phyloP scores from a whole-genome alignment of 2,797 vertebrate species.

The Cottoperca gobio region DNA sequence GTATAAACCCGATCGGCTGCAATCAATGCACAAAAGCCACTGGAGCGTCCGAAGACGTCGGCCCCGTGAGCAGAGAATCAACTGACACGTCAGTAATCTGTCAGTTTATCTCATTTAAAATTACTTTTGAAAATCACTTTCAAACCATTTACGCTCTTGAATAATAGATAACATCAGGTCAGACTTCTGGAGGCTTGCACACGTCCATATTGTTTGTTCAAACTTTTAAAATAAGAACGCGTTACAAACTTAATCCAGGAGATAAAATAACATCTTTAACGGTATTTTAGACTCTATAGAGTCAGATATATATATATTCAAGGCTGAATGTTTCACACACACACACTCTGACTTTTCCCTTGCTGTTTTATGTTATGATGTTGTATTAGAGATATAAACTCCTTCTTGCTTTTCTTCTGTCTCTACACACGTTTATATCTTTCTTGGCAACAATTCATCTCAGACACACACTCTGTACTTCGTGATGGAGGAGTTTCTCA shows the following conservation, averaged over 20 bases:
- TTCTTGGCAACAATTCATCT: conserved; percentile 52
- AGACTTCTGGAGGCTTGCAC: neutral
- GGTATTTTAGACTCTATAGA: accelerated
- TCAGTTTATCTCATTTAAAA: too few species aligned
- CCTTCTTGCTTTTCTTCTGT: neutral
- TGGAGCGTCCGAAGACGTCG: too few species aligned
- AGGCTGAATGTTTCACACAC: conserved; percentile 8
- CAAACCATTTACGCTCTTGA: neutral
- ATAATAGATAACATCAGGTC: neutral
- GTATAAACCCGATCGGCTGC: too few species aligned
- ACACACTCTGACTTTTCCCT: conserved; percentile 21
- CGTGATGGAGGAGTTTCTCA: conserved; percentile 39
- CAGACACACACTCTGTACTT: conserved; percentile 40
- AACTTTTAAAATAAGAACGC: neutral
- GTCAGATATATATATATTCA: neutral
- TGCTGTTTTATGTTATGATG: neutral
- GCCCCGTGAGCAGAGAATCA: too few species aligned
- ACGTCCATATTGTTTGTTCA: neutral
- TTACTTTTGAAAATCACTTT: too few species aligned
- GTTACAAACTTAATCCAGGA: neutral
- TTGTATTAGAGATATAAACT: conserved; percentile 1
- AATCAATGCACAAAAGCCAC: too few species aligned
- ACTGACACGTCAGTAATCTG: too few species aligned
- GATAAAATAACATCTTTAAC: neutral
- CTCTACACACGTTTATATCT: neutral